These are phyloP conservation scores for Cerceris ruficornis DNA, from an alignment of 2,888 invertebrate species.

Conservation along the genomic window DNA sequence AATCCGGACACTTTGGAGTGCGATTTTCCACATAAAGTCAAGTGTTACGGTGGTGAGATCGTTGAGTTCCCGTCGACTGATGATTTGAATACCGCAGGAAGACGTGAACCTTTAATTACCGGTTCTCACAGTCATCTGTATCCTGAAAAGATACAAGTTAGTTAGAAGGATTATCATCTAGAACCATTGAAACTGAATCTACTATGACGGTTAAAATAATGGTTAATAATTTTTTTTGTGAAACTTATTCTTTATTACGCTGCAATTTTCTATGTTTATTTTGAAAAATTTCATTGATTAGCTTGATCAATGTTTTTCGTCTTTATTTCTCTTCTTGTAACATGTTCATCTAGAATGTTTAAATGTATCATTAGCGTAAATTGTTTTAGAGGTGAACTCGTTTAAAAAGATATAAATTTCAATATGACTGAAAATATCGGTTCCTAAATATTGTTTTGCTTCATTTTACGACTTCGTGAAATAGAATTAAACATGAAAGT, in stretches of 20 bases:
- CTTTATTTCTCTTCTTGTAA: no score
- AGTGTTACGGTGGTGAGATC: slow-evolving; percentile 77
- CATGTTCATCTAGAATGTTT: background rate
- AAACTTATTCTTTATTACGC: background rate
- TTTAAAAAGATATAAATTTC: no score
- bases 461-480: no score
- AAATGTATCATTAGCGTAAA: no score
- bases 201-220: background rate
- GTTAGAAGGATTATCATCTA: background rate
- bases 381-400: no score
- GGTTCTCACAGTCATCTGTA: background rate
- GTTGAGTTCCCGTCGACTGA: slow-evolving; percentile 53
- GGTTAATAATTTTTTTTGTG: background rate
- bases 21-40: slow-evolving; percentile 85
- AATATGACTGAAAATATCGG: no score
- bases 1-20: slow-evolving; percentile 85
- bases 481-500: no score
- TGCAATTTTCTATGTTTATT: background rate
- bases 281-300: background rate
- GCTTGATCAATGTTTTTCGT: no score
- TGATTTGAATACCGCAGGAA: slow-evolving; percentile 33
- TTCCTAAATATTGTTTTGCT: no score
- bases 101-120: slow-evolving; percentile 44
- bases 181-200: background rate
- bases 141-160: slow-evolving; percentile 36